Conservation (phyloP, 2,113 vertebrate genomes). For the Dermatemys mawii region DNA sequence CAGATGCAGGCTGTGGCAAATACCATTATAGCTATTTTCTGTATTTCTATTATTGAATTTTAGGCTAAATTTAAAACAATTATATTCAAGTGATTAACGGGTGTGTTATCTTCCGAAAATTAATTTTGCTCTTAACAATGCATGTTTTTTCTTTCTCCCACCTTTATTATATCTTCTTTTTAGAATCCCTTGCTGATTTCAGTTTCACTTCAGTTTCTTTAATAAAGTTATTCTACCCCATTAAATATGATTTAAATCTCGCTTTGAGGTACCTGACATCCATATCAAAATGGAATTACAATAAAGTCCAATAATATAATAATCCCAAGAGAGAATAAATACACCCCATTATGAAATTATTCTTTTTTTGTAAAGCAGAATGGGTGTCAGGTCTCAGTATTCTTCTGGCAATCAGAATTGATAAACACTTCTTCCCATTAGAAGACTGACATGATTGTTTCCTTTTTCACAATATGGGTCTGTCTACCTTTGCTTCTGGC, state of each 20-base stretch:
- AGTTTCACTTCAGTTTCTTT: not conserved
- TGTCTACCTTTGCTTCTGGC: not conserved
- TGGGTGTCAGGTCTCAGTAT: not conserved
- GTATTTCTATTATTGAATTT: not conserved
- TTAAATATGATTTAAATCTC: not conserved
- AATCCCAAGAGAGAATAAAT: not conserved
- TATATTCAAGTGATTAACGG: not conserved
- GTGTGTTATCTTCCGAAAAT: not conserved
- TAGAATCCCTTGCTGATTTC: not conserved
- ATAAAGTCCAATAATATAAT: not conserved
- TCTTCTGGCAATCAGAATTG: not conserved
- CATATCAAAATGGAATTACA: not conserved
- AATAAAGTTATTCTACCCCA: not conserved
- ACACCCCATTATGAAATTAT: not conserved
- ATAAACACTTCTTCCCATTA: not conserved
- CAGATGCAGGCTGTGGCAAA: not conserved
- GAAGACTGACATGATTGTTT: not conserved
- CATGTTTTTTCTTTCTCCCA: not conserved
- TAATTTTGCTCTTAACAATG: not conserved
- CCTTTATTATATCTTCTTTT: not conserved
- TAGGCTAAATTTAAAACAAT: not conserved
- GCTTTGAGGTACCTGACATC: not conserved
- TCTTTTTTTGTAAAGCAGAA: not conserved
- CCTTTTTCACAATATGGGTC: not conserved
- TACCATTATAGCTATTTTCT: not conserved